phyloP scores from a whole-genome alignment of 2,113 vertebrate species.

The Urocynchramus pylzowi region DNA sequence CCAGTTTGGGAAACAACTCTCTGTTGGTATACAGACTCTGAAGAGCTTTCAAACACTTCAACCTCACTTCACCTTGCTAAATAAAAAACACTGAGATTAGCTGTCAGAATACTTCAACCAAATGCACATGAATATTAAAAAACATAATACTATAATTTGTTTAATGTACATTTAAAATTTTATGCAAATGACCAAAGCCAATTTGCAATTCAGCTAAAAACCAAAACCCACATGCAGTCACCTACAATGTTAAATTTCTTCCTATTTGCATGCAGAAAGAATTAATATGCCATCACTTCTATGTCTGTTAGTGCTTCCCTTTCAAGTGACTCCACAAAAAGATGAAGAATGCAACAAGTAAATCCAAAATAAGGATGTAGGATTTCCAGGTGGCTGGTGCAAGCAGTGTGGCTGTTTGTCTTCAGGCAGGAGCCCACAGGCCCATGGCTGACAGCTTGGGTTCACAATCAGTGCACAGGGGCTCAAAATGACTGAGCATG shows the following conservation, averaged over 20 bases:
- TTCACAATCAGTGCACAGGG: not conserved
- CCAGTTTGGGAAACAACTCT: constrained; percentile 95
- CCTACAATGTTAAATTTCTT: not conserved
- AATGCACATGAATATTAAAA: constrained; percentile 20
- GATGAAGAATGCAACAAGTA: not conserved
- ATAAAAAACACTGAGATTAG: constrained; percentile 49
- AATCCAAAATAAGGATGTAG: not conserved
- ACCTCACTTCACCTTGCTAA: constrained; percentile 98
- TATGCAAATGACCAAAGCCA: not conserved
- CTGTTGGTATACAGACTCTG: constrained; percentile 97
- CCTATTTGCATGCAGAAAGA: not conserved
- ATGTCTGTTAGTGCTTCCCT: not conserved
- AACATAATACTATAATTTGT: not conserved
- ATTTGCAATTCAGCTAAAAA: not conserved
- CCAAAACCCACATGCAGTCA: not conserved
- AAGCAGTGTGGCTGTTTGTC: not conserved
- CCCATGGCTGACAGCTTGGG: not conserved
- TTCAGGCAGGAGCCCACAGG: not conserved
- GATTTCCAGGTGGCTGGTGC: not conserved
- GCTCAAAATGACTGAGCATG: not conserved
- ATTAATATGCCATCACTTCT: not conserved
- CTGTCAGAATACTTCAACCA: constrained; percentile 17
- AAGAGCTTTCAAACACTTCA: constrained; percentile 98
- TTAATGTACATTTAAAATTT: constrained; percentile 21
- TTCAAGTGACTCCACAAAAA: not conserved